phyloP scores from a whole-genome alignment of 2,888 invertebrate species.

The Hydriomena furcata region DNA sequence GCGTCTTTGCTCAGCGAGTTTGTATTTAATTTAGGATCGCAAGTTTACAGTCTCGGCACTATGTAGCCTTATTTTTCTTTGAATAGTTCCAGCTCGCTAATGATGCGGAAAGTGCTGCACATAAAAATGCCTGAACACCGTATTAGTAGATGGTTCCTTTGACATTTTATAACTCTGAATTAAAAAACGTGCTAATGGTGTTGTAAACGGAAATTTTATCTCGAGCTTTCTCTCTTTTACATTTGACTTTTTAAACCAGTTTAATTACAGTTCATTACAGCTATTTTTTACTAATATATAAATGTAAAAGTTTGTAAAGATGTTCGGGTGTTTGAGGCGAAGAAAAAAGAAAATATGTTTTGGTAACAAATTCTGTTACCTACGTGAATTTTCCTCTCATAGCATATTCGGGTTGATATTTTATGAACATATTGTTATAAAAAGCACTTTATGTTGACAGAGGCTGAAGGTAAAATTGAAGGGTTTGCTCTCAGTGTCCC shows the following conservation, averaged over 20 bases:
- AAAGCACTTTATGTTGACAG: conserved; percentile 14
- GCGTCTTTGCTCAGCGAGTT: conserved; percentile 15
- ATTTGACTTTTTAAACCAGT: too few species aligned
- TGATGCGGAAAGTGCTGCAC: conserved; percentile 33
- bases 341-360: too few species aligned
- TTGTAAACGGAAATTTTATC: too few species aligned
- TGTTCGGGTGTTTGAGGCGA: too few species aligned
- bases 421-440: conserved; percentile 6
- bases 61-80: conserved; percentile 22
- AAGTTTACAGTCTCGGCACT: not conserved
- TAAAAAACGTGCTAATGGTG: conserved; percentile 12
- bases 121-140: conserved; percentile 21
- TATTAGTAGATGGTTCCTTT: conserved; percentile 12
- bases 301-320: too few species aligned
- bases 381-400: not conserved
- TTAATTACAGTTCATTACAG: too few species aligned
- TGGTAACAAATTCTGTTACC: too few species aligned
- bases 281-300: too few species aligned
- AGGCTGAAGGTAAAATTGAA: conserved; percentile 10
- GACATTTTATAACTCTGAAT: conserved; percentile 16
- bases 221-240: too few species aligned
- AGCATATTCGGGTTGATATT: not conserved
- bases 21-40: conserved; percentile 30
- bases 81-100: conserved; percentile 34
- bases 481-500: conserved; percentile 2